Base-by-base conservation (phyloP, 2,113 vertebrate species). In the Donacobius atricapilla region DNA sequence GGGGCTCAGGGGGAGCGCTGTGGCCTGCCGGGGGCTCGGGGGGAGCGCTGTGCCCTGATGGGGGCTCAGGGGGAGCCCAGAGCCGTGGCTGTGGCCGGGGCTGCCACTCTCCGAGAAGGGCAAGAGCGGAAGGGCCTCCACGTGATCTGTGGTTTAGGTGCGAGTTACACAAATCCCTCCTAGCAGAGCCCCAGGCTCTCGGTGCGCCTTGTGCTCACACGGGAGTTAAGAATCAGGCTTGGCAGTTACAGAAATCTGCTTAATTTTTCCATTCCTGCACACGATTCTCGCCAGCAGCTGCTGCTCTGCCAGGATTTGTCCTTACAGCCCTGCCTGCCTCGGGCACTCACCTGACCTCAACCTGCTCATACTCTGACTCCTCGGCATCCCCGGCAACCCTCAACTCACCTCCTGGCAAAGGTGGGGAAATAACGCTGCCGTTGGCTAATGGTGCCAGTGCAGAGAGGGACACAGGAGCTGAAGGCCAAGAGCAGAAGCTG, bases 111-210 rank as follows among this genome's bases (percentile, higher is more conserved):
- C 65, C 51, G 10, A 7, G 3, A 1, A 30, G 60, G 2, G 70
- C 42, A 86, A 95, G 93, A 87, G 93, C 97, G 98, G 98, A 99
- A 98, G 98, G 97, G 90, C 92, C 63, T 17, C 96, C 99, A 99
- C 90, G 98, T 99, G 99, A 99, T 58, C 96, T 63, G 98, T 96
- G 98, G 98, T 98, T 98, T 97, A 97, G 97, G 96, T 97, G 79
- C 96, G 50, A 42, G 45, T 81, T 94, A 87, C 97, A 97, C 95
- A 97, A 96, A 98, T 93, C 93, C 96, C 94, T 93, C 95, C 96
- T 40, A 94, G 94, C 93, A 93, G 61, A 87, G 97, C 97, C 71
- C 94, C 96, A 7, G 73, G 91, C 92, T 40, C 90, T 71, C 39
- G 82, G 45, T 31, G 37, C 4, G 91, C 20, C 92, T 40, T 39